Conservation (phyloP, 1,140 invertebrate species). For the Ostrea edulis region DNA sequence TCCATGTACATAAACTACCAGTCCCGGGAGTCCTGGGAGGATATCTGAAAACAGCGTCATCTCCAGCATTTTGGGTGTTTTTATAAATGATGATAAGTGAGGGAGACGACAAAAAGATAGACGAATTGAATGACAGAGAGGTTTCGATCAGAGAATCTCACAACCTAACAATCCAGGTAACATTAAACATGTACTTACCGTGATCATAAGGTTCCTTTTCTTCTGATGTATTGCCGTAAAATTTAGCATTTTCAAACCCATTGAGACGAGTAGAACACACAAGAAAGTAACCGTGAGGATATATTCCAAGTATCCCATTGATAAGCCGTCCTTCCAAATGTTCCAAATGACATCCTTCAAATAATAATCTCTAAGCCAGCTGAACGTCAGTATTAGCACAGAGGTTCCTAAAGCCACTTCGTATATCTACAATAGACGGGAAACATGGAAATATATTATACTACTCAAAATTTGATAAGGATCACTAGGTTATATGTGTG, state of each 20-base stretch:
- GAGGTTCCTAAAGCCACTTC: neutral
- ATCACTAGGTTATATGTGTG: too few relatives aligned
- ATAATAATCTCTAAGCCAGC: neutral
- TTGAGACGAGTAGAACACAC: neutral
- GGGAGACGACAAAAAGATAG: too few relatives aligned
- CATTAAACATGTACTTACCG: neutral
- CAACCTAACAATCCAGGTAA: too few relatives aligned
- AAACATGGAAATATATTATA: neutral
- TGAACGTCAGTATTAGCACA: neutral
- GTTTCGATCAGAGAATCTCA: too few relatives aligned
- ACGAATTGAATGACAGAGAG: too few relatives aligned
- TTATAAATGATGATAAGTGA: too few relatives aligned
- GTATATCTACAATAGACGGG: neutral
- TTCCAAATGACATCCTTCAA: neutral
- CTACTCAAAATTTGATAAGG: too few relatives aligned
- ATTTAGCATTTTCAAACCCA: slow-evolving; percentile 4
- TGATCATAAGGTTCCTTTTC: neutral
- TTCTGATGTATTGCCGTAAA: neutral
- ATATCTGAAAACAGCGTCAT: too few relatives aligned
- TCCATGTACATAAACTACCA: too few relatives aligned
- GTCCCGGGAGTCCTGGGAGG: too few relatives aligned
- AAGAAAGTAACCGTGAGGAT: neutral
- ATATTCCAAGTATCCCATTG: slow-evolving; percentile 2
- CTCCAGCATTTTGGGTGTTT: too few relatives aligned
- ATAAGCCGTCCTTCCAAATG: neutral